Percentiles rank a stretch among this genome's conserved stretches.
Conservation (phyloP, 2,113 vertebrate genomes). For the Corapipo altera region DNA sequence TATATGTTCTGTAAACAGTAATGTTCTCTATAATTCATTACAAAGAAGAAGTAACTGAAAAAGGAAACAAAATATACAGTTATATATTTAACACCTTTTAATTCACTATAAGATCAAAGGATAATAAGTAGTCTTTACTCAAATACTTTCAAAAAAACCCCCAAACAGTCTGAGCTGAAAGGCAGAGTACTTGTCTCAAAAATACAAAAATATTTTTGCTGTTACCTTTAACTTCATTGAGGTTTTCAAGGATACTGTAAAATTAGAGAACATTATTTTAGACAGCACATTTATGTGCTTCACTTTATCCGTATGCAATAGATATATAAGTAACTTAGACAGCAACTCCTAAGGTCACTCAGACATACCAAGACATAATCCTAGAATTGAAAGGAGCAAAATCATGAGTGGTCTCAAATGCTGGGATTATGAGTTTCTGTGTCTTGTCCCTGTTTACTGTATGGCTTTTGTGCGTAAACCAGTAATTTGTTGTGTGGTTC, state of each 20-base stretch:
- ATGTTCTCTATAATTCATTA: not conserved
- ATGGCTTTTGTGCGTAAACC: not conserved
- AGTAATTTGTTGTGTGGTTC: not conserved
- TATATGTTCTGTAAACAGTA: not conserved
- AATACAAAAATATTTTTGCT: not conserved
- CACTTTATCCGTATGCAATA: not conserved
- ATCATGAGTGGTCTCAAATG: not conserved
- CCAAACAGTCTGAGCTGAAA: not conserved
- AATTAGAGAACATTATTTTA: not conserved
- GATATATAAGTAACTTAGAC: not conserved
- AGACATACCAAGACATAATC: fast-evolving
- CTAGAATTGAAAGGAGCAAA: not conserved
- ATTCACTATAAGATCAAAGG: not conserved
- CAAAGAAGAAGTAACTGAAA: not conserved
- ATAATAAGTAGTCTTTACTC: not conserved
- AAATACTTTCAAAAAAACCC: not conserved
- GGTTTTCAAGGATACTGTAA: not conserved
- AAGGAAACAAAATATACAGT: not conserved
- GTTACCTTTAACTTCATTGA: not conserved
- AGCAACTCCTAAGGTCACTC: not conserved
- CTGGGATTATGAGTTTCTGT: not conserved
- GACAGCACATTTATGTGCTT: not conserved
- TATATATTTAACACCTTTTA: not conserved
- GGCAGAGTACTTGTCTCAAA: not conserved
- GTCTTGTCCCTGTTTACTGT: not conserved